Conservation (phyloP, 2,888 invertebrate species). For the Theretra japonica region DNA sequence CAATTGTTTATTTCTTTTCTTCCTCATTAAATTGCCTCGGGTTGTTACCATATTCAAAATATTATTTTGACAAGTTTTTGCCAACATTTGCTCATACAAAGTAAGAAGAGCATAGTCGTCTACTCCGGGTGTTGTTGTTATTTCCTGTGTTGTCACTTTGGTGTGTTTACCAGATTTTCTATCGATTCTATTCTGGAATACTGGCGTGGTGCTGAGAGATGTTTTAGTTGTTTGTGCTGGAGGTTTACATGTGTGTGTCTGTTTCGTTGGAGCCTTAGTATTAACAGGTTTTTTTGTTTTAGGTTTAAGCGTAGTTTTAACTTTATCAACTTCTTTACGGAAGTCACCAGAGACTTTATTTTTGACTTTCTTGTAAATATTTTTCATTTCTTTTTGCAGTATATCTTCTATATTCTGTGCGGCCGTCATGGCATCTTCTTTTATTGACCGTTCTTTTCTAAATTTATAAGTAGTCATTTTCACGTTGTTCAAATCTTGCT, state of each 20-base stretch:
- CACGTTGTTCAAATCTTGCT: slow-evolving; percentile 31
- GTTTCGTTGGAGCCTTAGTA: background rate
- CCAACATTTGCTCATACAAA: slow-evolving; percentile 58
- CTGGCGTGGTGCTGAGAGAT: slow-evolving; percentile 16
- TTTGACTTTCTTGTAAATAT: slow-evolving; percentile 55
- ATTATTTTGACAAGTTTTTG: slow-evolving; percentile 59
- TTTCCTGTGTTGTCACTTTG: slow-evolving; percentile 26
- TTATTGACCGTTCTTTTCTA: slow-evolving; percentile 49
- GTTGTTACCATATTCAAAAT: slow-evolving; percentile 52
- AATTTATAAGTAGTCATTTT: slow-evolving; percentile 38
- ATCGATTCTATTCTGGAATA: slow-evolving; percentile 23
- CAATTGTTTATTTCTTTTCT: slow-evolving; percentile 36
- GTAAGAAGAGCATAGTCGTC: slow-evolving; percentile 62
- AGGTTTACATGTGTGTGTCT: background rate
- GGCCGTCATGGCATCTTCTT: slow-evolving; percentile 47
- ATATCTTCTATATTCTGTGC: slow-evolving; percentile 53
- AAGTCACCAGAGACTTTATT: slow-evolving; percentile 51
- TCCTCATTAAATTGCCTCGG: slow-evolving; percentile 33
- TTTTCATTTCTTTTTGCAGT: slow-evolving; percentile 56
- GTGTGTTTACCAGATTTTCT: slow-evolving; percentile 33
- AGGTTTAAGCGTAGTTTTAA: slow-evolving; percentile 44
- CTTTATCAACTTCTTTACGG: slow-evolving; percentile 46
- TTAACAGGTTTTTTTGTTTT: slow-evolving; percentile 14
- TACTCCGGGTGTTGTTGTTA: slow-evolving; percentile 40
- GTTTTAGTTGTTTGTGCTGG: slow-evolving; percentile 25